These are phyloP conservation scores for Chionomys nivalis DNA, from an alignment of 2,113 vertebrate genomes.

Conservation along the genomic window DNA sequence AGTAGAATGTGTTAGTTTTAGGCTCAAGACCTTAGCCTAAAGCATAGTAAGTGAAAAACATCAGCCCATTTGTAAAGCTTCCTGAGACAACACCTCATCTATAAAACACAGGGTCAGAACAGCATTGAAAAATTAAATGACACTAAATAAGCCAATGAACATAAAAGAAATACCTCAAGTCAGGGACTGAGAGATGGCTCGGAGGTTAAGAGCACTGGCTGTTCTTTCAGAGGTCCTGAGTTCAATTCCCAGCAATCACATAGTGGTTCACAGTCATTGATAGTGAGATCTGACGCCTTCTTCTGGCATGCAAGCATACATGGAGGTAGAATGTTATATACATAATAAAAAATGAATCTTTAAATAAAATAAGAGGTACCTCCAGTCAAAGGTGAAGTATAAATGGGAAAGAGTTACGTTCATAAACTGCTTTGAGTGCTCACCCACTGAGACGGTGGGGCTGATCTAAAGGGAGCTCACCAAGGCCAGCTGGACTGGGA, in stretches of 20 bases:
- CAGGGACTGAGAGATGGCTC: too few relatives aligned
- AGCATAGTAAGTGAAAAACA: conserved; percentile 1
- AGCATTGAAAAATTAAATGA: neutral
- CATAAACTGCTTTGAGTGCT: neutral
- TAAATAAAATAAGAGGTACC: neutral
- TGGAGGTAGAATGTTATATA: too few relatives aligned
- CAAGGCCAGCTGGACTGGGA: too few relatives aligned
- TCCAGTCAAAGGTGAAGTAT: neutral
- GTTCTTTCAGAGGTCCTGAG: too few relatives aligned
- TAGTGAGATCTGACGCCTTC: too few relatives aligned
- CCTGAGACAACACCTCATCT: neutral
- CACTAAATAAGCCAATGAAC: neutral
- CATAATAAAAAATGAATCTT: too few relatives aligned
- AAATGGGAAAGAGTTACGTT: neutral
- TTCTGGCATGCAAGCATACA: too few relatives aligned
- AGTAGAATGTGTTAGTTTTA: neutral
- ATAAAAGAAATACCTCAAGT: neutral
- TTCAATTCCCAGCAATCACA: too few relatives aligned
- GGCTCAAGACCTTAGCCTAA: neutral
- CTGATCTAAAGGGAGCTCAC: too few relatives aligned
- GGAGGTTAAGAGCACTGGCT: too few relatives aligned
- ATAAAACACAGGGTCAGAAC: neutral
- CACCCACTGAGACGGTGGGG: too few relatives aligned
- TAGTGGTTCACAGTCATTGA: too few relatives aligned
- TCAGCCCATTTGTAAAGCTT: neutral